phyloP scores from a whole-genome alignment of 2,797 vertebrate species.

The Darevskia mixta region DNA sequence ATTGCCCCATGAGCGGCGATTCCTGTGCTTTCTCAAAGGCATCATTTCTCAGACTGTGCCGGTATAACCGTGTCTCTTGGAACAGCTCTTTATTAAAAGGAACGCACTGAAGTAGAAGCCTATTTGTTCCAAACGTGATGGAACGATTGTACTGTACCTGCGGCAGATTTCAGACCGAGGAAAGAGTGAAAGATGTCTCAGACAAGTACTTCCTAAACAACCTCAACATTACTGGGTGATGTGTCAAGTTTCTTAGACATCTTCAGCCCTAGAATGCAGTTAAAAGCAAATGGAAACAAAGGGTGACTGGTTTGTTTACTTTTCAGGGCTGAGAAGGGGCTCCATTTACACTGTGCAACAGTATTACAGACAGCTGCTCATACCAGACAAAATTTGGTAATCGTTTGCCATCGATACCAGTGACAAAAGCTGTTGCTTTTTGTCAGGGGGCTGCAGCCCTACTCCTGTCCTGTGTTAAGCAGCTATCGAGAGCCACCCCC shows the following conservation, averaged over 20 bases:
- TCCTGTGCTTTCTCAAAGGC: slow-evolving; percentile 20
- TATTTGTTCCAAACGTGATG: slow-evolving; percentile 1
- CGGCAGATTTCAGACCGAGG: fast-evolving
- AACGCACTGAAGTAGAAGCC: fast-evolving
- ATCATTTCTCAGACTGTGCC: not conserved
- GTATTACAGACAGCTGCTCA: not conserved
- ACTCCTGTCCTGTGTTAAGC: too few relatives aligned
- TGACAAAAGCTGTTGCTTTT: too few relatives aligned
- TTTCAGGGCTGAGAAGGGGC: not conserved
- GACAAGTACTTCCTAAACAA: not conserved
- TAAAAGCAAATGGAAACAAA: not conserved
- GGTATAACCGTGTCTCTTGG: not conserved
- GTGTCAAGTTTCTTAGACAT: not conserved
- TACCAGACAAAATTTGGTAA: not conserved
- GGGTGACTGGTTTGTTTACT: not conserved
- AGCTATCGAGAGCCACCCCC: too few relatives aligned
- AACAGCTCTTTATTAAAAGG: fast-evolving
- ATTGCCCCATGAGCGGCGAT: not conserved
- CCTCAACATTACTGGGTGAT: not conserved
- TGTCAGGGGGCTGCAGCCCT: too few relatives aligned
- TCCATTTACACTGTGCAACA: not conserved
- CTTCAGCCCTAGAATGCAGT: not conserved
- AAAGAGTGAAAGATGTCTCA: not conserved
- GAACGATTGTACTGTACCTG: not conserved
- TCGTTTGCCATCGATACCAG: not conserved